Base-by-base conservation (phyloP, 2,888 invertebrate genomes). In the Lottia scabra region DNA sequence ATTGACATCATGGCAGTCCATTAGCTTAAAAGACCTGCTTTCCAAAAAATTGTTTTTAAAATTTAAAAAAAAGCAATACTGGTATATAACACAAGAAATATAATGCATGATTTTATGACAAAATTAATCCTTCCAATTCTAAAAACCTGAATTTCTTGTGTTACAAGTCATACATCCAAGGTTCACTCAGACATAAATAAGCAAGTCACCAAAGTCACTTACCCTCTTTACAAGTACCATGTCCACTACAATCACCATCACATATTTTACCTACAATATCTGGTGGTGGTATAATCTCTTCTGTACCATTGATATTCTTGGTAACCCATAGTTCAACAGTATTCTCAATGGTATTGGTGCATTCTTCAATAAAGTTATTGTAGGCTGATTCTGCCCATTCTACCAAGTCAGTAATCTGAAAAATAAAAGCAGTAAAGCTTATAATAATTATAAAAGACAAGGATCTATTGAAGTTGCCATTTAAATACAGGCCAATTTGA, bases 221-320 rank as follows among this genome's bases (percentile, higher is more conserved):
- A 84, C 84, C 82, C 38, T 75, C 65, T 0, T 43, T 46, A 73
- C 84, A 84, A 13, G 26, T 45, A 10, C 84, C 84, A 63, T 79
- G 72, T 12, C 67, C 71, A 73, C 69, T 81, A 73, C 84, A 84
- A 66, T 83, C 80, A n/a, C 70, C 70, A 10, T 75, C 75, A 72
- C 84, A 84, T 4, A 67, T 23, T n/a, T 70, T 67, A 44, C 76
- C 74, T 43, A 81, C 38, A 23, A 76, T 65, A n/a, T 77, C 75
- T 10, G 75, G 70, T 12, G 77, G 76, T 26, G 75, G 74, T 38
- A 70, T 62, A 13, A 76, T 26, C 12, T 71, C 74, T 5, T 56
- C 72, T 8, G 69, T 75, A 10, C 73, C 78, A 23, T 77, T 75
- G 5, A 68, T 67, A 16, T 69, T 74, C 13, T 63, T 46, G 13